These are phyloP conservation scores for Noctua comes DNA, from an alignment of 2,888 invertebrate genomes.

Conservation along the genomic window DNA sequence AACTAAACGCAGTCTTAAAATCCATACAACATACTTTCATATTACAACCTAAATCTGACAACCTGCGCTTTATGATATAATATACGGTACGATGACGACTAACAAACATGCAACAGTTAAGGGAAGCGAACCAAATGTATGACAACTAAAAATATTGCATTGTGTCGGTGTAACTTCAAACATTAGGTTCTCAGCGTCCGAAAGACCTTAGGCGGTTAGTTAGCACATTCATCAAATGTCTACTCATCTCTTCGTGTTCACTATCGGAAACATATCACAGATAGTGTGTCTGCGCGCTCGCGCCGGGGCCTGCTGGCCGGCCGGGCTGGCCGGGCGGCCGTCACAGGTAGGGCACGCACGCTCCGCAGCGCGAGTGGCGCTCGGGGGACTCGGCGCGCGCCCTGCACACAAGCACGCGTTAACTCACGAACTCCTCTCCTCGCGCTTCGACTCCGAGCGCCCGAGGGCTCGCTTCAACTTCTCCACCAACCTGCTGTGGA, in stretches of 20 bases:
- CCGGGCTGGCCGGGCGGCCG: slow-evolving; percentile 54
- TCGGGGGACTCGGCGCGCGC: slow-evolving; percentile 86
- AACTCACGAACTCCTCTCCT: slow-evolving; percentile 90
- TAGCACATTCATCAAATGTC: slow-evolving; percentile 79
- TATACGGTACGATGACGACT: slow-evolving; percentile 64
- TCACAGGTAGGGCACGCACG: slow-evolving; percentile 89
- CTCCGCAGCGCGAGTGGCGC: slow-evolving; percentile 84
- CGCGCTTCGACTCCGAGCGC: slow-evolving; percentile 88
- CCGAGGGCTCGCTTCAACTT: slow-evolving; percentile 94
- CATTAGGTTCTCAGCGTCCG: slow-evolving; percentile 71
- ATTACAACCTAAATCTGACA: slow-evolving; percentile 81
- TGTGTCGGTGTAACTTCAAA: slow-evolving; percentile 70
- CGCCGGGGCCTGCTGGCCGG: slow-evolving; percentile 63
- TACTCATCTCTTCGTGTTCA: slow-evolving; percentile 83
- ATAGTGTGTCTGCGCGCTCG: slow-evolving; percentile 78
- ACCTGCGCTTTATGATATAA: slow-evolving; percentile 62
- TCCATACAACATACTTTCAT: slow-evolving; percentile 80
- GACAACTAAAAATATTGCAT: slow-evolving; percentile 75
- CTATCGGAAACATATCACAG: slow-evolving; percentile 85
- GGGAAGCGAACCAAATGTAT: slow-evolving; percentile 75
- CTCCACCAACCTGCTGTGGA: slow-evolving; percentile 95
- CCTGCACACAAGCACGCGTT: slow-evolving; percentile 88
- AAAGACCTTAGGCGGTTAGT: slow-evolving; percentile 77
- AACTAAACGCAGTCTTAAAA: slow-evolving; percentile 88
- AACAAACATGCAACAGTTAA: slow-evolving; percentile 81